Evolutionary conservation across 2,113 vertebrate species (phyloP), one percentile per base, ranked within the genome.

Genomic region (Chunga burmeisteri): DNA sequence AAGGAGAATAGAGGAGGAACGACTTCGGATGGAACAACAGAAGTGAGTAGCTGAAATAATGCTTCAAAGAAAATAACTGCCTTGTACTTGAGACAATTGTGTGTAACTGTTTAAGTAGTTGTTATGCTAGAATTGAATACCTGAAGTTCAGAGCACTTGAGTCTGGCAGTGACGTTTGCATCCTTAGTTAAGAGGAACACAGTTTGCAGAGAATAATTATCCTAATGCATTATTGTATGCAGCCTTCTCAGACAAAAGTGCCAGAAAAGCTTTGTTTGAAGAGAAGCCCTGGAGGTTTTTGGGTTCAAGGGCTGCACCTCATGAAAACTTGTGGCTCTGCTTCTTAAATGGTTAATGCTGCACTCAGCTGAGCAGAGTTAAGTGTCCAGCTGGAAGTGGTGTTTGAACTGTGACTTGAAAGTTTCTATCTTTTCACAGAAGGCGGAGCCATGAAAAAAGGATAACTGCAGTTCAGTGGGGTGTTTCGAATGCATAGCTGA

Each of bases 11-110:
- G 99, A 99, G 80, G 99, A 99, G 73, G 99, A 99, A 91, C 97
- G 99, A 38, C 98, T 99, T 79, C 98, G 99, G 29, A 95, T 99
- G 93, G 99, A 99, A 47, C 99, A 99, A 83, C 99, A 99, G 93
- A 99, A 99, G 99, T 99, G 97, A 96, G 99, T 75, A 68, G 40
- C 68, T 74, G 82, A 62, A 80, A 27, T 16, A 47, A 6, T 9
- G 8, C 47, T 52, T 80, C 2, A 58, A 67, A 90, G 27, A n/a
- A 88, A 77, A 59, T 19, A 53, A 61, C 50, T 90, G 19, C 61
- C 16, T 71, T 78, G 70, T 23, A 38, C 40, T 87, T 56, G 47
- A 77, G 70, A 16, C 49, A 61, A 4, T 22, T 77, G 14, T 42
- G 4, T 52, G 23, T 77, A 15, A 7, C 30, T 55, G 14, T 53